phyloP scores from a whole-genome alignment of 92 coral and sea anemone genomes.

The Palythoa heliodiscus region DNA sequence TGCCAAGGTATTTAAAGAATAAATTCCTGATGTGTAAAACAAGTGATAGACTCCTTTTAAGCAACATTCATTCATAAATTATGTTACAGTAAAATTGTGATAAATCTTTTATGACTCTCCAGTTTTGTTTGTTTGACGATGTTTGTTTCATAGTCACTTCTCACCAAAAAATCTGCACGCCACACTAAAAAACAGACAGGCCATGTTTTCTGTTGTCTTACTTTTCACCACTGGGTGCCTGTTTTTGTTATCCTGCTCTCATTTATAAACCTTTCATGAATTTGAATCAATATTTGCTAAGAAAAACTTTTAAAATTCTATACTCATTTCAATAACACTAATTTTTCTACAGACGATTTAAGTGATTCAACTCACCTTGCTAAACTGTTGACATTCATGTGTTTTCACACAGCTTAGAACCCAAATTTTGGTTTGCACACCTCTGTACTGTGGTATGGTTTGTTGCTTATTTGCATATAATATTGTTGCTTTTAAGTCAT shows the following conservation, averaged over 20 bases:
- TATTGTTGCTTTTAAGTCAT: conserved; percentile 11
- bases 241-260: neutral
- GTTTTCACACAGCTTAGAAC: neutral
- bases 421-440: neutral
- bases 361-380: neutral
- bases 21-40: too few relatives aligned
- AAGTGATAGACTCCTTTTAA: too few relatives aligned
- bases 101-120: too few relatives aligned
- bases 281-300: neutral
- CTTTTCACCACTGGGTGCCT: neutral
- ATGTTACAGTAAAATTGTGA: too few relatives aligned
- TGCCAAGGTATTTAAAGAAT: too few relatives aligned
- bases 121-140: too few relatives aligned
- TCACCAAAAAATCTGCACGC: neutral
- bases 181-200: neutral
- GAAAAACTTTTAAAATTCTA: too few relatives aligned
- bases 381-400: neutral
- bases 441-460: neutral
- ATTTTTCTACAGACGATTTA: neutral
- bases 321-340: neutral
- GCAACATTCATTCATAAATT: too few relatives aligned
- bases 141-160: too few relatives aligned
- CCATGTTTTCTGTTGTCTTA: neutral
- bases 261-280: neutral
- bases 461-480: neutral